Percentiles rank a stretch among this genome's conserved stretches.
phyloP scores from a whole-genome alignment of 2,797 vertebrate genomes.

The Silurus lanzhouensis region DNA sequence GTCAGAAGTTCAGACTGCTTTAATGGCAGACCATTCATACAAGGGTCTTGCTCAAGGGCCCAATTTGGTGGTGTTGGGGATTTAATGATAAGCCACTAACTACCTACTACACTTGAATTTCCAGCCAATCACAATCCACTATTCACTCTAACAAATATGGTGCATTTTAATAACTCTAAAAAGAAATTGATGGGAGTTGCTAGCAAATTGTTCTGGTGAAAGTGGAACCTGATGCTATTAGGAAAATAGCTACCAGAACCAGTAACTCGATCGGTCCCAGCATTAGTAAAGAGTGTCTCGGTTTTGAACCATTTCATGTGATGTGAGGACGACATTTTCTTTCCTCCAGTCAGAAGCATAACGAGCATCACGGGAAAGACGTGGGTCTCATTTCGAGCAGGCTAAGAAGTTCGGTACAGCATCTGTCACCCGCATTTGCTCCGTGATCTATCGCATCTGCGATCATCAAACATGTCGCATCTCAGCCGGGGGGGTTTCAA shows the following conservation, averaged over 20 bases:
- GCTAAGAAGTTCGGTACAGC: slow-evolving; percentile 13
- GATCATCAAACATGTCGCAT: not conserved
- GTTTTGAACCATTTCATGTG: not conserved
- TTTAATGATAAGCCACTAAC: not conserved
- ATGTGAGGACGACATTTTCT: not conserved
- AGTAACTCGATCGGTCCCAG: not conserved
- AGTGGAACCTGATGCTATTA: not conserved
- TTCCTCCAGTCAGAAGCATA: slow-evolving; percentile 28
- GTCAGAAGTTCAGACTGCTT: not conserved
- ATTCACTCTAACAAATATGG: no score
- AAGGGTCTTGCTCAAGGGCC: not conserved
- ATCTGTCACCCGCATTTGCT: not conserved
- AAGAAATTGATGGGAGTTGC: not conserved
- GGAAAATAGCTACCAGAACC: not conserved
- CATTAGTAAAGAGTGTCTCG: no score
- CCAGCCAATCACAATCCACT: no score
- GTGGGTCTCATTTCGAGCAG: not conserved
- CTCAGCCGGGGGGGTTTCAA: not conserved
- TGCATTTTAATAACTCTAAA: no score
- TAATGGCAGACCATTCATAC: no score
- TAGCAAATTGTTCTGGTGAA: not conserved
- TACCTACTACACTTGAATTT: no score
- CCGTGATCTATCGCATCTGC: slow-evolving; percentile 4
- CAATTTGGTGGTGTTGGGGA: not conserved
- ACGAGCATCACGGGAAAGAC: slow-evolving; percentile 29